A percentile compares a stretch with the other conserved stretches of the same genome.
Conservation (phyloP, 2,888 invertebrate species). For the Spodoptera littoralis region DNA sequence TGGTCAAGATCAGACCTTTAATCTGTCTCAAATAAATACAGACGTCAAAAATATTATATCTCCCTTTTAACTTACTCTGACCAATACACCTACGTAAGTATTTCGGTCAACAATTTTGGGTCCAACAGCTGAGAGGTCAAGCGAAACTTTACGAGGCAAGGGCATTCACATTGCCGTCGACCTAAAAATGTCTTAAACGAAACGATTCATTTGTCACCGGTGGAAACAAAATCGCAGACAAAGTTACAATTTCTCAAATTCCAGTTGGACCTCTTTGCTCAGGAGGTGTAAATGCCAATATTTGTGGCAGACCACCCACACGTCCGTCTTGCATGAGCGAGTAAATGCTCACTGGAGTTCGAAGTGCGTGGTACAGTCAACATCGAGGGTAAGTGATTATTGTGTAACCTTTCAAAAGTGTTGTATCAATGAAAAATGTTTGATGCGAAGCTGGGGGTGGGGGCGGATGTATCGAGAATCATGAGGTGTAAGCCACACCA, state of each 20-base stretch:
- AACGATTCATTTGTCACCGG: conserved; percentile 31
- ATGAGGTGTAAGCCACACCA: no score
- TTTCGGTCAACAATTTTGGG: no score
- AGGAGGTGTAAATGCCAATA: conserved; percentile 30
- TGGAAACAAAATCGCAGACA: conserved; percentile 18
- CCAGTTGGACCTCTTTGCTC: conserved; percentile 13
- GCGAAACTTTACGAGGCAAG: conserved; percentile 3
- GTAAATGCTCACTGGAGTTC: conserved; percentile 25
- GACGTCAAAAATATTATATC: no score
- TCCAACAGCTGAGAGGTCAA: conserved; percentile 5
- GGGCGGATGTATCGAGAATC: no score
- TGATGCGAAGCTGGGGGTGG: no score
- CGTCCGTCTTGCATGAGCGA: conserved; percentile 19
- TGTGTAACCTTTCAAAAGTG: not conserved
- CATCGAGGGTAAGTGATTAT: conserved; percentile 1
- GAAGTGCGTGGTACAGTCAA: conserved; percentile 10
- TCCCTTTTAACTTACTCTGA: no score
- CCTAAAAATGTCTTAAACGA: conserved; percentile 18
- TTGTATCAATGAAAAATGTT: no score
- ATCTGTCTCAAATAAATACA: no score
- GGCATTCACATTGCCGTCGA: conserved; percentile 13
- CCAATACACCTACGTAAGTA: no score
- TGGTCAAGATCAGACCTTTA: no score
- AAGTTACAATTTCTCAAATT: conserved; percentile 30
- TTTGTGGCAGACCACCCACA: conserved; percentile 25